phyloP scores from a whole-genome alignment of 2,888 invertebrate species.

The Steinernema hermaphroditum region DNA sequence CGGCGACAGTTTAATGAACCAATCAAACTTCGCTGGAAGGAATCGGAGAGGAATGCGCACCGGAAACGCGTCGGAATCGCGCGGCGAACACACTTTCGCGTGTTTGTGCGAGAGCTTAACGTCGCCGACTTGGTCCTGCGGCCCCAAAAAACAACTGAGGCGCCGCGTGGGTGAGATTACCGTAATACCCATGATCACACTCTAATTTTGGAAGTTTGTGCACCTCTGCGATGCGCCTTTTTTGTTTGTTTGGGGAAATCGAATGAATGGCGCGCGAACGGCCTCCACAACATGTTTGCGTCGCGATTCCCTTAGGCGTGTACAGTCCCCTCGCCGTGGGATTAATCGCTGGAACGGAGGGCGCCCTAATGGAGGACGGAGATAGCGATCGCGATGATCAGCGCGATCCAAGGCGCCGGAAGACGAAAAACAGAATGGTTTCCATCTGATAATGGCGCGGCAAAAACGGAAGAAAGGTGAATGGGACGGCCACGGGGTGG shows the following conservation, averaged over 20 bases:
- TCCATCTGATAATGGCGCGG: constrained; percentile 15
- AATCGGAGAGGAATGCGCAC: constrained; percentile 26
- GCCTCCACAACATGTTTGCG: constrained; percentile 23
- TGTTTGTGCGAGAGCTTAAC: constrained; percentile 18
- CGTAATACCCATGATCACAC: too few relatives aligned
- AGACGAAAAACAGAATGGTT: background rate
- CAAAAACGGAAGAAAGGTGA: constrained; percentile 5
- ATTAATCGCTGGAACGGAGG: background rate
- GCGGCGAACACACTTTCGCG: background rate
- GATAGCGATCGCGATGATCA: constrained; percentile 6
- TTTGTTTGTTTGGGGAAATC: too few relatives aligned
- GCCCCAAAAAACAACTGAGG: too few relatives aligned
- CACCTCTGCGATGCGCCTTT: too few relatives aligned
- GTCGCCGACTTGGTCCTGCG: background rate
- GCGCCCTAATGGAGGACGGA: background rate
- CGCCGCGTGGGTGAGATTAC: too few relatives aligned
- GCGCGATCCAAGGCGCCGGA: background rate
- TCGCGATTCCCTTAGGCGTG: constrained; percentile 2
- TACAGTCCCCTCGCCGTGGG: background rate
- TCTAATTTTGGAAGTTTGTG: too few relatives aligned
- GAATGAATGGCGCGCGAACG: background rate
- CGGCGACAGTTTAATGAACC: constrained; percentile 29
- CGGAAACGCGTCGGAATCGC: constrained; percentile 16
- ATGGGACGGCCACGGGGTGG: background rate
- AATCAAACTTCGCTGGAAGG: constrained; percentile 26